Conservation (phyloP, 2,797 vertebrate species). For the Acipenser ruthenus region DNA sequence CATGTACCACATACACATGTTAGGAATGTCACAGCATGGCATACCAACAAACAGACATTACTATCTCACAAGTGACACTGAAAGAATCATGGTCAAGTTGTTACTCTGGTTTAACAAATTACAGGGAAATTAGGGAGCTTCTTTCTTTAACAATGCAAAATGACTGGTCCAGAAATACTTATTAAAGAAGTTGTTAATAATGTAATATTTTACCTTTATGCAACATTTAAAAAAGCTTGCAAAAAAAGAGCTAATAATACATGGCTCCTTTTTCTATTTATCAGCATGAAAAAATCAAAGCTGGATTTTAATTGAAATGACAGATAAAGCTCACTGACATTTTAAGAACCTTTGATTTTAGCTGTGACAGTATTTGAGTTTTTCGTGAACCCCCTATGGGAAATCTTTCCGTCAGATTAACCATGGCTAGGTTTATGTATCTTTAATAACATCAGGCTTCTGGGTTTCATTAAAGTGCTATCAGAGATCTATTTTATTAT, state of each 20-base stretch:
- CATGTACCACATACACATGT: too few relatives aligned
- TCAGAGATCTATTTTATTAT: too few relatives aligned
- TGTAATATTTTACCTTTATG: slow-evolving; percentile 13
- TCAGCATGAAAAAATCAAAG: slow-evolving; percentile 40
- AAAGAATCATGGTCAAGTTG: too few relatives aligned
- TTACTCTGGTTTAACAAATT: too few relatives aligned
- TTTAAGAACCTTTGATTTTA: slow-evolving; percentile 49
- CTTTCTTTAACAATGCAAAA: too few relatives aligned
- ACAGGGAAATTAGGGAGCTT: too few relatives aligned
- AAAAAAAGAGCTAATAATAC: slow-evolving; percentile 27
- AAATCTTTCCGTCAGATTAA: slow-evolving; percentile 29
- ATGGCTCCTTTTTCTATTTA: slow-evolving; percentile 37
- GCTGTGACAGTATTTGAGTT: slow-evolving; percentile 33
- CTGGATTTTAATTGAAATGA: slow-evolving; percentile 57
- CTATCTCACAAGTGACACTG: too few relatives aligned
- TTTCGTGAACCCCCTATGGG: slow-evolving; percentile 34
- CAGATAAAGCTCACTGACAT: slow-evolving; percentile 61
- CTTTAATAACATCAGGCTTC: not conserved
- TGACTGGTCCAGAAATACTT: too few relatives aligned
- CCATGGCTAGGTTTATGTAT: slow-evolving; percentile 17
- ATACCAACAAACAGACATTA: too few relatives aligned
- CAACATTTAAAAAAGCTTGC: slow-evolving; percentile 25
- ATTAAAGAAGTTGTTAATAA: too few relatives aligned
- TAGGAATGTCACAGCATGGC: too few relatives aligned
- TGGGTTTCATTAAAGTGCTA: too few relatives aligned